These are phyloP conservation scores for Gari tellinella DNA, from an alignment of 2,888 invertebrate species.

Conservation along the genomic window DNA sequence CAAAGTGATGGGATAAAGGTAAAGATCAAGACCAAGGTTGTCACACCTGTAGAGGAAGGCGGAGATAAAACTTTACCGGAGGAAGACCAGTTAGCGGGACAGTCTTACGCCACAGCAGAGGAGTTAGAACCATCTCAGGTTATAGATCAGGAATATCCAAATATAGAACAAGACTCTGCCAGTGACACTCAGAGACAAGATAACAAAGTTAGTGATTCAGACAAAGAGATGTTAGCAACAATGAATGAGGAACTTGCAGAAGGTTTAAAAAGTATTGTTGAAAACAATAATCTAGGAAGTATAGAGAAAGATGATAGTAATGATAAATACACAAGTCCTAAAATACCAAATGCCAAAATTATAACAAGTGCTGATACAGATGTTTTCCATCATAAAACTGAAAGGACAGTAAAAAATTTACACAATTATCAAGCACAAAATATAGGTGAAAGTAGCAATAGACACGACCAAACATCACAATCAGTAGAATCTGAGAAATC, in stretches of 20 bases:
- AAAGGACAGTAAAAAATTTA: too few species aligned
- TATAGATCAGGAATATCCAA: neutral
- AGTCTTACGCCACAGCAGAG: conserved; percentile 13
- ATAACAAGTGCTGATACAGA: too few species aligned
- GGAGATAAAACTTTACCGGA: too few species aligned
- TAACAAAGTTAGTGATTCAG: conserved; percentile 11
- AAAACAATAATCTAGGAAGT: neutral
- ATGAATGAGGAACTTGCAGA: conserved; percentile 41
- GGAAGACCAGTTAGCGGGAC: neutral
- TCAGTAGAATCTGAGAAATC: too few species aligned
- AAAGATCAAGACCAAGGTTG: conserved; percentile 22
- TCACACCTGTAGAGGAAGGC: conserved; percentile 5
- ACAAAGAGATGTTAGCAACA: conserved; percentile 20
- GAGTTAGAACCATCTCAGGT: conserved; percentile 10
- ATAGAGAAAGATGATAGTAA: neutral
- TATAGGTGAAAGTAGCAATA: too few species aligned
- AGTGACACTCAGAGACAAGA: too few species aligned
- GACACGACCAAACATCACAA: too few species aligned
- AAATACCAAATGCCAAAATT: too few species aligned
- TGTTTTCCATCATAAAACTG: too few species aligned
- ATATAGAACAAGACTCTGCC: too few species aligned
- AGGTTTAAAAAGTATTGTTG: conserved; percentile 25
- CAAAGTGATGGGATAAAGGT: conserved; percentile 18
- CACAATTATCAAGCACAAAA: too few species aligned
- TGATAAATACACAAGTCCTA: too few species aligned